phyloP scores from a whole-genome alignment of 2,888 invertebrate genomes.

The Caenorhabditis angaria region DNA sequence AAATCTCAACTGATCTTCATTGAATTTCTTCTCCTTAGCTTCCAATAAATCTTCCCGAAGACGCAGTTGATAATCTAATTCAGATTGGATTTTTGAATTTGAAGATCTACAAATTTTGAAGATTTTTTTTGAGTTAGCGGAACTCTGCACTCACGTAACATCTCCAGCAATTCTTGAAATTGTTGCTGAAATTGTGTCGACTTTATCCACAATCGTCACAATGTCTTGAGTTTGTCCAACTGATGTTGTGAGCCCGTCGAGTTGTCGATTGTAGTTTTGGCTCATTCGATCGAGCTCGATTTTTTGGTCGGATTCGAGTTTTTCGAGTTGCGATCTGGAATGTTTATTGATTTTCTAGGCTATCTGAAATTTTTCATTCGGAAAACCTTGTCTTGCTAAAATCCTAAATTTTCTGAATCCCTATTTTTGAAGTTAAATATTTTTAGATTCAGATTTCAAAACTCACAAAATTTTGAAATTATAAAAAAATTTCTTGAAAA shows the following conservation, averaged over 20 bases:
- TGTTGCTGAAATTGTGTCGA: slow-evolving; percentile 38
- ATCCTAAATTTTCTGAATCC: background rate
- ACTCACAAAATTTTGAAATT: too few relatives aligned
- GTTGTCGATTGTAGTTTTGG: slow-evolving; percentile 41
- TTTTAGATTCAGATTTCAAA: too few relatives aligned
- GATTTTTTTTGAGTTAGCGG: background rate
- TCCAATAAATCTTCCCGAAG: slow-evolving; percentile 44
- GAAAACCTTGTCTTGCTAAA: too few relatives aligned
- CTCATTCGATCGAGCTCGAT: slow-evolving; percentile 48
- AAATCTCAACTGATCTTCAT: slow-evolving; percentile 31
- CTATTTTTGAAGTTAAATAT: background rate
- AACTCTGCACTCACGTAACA: slow-evolving; percentile 27
- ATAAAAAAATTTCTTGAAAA: too few relatives aligned
- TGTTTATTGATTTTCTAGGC: too few relatives aligned
- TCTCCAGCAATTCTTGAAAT: slow-evolving; percentile 44
- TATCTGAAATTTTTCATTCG: too few relatives aligned
- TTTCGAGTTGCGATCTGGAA: slow-evolving; percentile 37
- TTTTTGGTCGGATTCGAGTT: slow-evolving; percentile 46
- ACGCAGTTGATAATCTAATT: slow-evolving; percentile 30
- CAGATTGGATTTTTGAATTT: slow-evolving; percentile 28
- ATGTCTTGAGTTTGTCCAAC: slow-evolving; percentile 41
- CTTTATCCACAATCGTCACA: slow-evolving; percentile 46
- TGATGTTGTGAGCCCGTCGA: slow-evolving; percentile 46
- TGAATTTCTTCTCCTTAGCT: slow-evolving; percentile 42
- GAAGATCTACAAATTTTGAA: background rate